Base-by-base conservation (phyloP, 2,888 invertebrate genomes). In the Drosophila flavopinicola region DNA sequence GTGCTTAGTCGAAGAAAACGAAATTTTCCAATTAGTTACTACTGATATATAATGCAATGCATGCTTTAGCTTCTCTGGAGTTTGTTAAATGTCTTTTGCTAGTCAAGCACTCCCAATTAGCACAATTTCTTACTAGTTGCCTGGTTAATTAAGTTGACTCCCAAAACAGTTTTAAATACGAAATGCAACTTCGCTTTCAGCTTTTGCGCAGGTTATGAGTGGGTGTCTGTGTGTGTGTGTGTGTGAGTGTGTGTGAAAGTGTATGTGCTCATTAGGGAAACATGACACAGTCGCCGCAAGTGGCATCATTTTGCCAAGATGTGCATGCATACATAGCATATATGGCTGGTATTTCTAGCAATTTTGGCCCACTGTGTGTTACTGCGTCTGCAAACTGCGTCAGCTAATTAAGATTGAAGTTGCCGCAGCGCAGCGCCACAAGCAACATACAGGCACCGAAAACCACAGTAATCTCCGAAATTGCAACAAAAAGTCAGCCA, bases 341-440 rank as follows among this genome's bases (percentile, higher is more conserved):
- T 72, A 54, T 65, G 30, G 17, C 32, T n/a, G n/a, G n/a, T n/a
- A n/a, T n/a, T n/a, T n/a, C 4, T 20, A 20, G 20, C 4, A 20
- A 32, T 58, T 63, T 58, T n/a, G 52, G 27, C 35, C 23, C 57
- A 47, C 63, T 66, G 63, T 73, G 68, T 57, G 56, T 54, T 61
- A 66, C 68, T 78, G 78, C 64, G 70, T 65, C 68, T 78, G 78
- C 64, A 73, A 82, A 73, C 83, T 78, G 84, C 82, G 73, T 75
- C 75, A 73, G 76, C 75, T 83, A 85, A 85, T 83, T 85, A 82
- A 82, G 82, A 85, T 82, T 85, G 82, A 82, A 78, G 85, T 68
- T 76, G 78, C 78, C 68, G 76, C 75, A 84, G 45, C 52, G 54
- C 49, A 63, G 52, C 5, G 41, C 41, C 60, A 60, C 35, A 47